Base-by-base conservation (phyloP, 2,888 invertebrate genomes). In the Drosophila peninsularis region DNA sequence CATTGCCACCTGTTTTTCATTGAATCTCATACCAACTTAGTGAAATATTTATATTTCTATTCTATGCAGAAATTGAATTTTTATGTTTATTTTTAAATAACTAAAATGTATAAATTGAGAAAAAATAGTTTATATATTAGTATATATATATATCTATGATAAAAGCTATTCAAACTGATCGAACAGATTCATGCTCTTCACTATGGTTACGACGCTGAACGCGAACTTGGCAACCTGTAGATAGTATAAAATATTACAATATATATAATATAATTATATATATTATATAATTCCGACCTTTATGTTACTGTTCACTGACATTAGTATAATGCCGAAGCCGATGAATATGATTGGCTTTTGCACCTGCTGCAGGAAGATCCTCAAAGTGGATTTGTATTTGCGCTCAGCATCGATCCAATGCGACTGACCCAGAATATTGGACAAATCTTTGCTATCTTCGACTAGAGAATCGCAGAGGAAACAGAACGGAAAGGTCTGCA, bases 141-240 rank as follows among this genome's bases (percentile, higher is more conserved):
- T 11, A 13, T 24, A 24, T 24, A 24, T 24, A 11, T 10, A 30
- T 32, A 32, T 32, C 2, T 13, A 24, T 10, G 17, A n/a, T 17
- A 3, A 47, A 17, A 47, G 3, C 13, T 47, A 34, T 47, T 34
- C 11, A 27, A 52, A 50, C 6, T 24, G 44, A 34, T 74, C 71
- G 4, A 61, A 67, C 53, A 82, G 64, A 52, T 84, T 72, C 72
- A 82, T 72, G 41, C 77, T 53, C 30, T 62, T 64, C 17, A 83
- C 70, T 9, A 86, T 52, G 0, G 83, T 79, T 32, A 86, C 63
- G 37, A 84, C 54, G 45, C 71, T 82, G 62, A 84, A 75, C 5
- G 78, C 84, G 54, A 79, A 68, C 50, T 73, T 84, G 14, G 39
- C 37, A 5, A 45, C 17, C 65, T 42, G 6, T 5, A 64, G 55